These are phyloP conservation scores for Delia radicum DNA, from an alignment of 1,140 invertebrate genomes.

Conservation along the genomic window DNA sequence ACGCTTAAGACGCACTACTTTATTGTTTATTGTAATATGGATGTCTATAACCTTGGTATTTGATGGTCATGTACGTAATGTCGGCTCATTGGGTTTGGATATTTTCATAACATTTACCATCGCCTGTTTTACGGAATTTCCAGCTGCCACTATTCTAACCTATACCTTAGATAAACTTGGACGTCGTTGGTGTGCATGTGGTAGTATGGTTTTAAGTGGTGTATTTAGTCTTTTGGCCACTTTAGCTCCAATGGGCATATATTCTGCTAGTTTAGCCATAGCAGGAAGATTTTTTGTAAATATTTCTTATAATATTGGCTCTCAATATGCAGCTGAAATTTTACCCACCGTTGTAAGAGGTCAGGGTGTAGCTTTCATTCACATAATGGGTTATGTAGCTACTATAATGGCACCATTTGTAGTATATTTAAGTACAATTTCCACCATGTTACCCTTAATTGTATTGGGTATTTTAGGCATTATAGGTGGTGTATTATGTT, in stretches of 20 bases:
- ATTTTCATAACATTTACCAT: conserved; percentile 83
- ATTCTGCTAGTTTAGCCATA: conserved; percentile 71
- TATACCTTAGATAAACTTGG: conserved; percentile 78
- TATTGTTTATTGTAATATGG: conserved; percentile 78
- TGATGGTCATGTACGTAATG: conserved; percentile 82
- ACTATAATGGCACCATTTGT: conserved; percentile 80
- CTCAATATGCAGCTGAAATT: conserved; percentile 85
- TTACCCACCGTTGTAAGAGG: conserved; percentile 83
- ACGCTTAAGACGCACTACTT: conserved; percentile 68
- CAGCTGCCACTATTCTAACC: conserved; percentile 79
- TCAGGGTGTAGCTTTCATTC: conserved; percentile 81
- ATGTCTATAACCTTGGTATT: conserved; percentile 84
- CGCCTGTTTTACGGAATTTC: conserved; percentile 70
- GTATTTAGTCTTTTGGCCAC: conserved; percentile 76
- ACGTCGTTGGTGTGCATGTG: conserved; percentile 78
- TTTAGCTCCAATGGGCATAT: conserved; percentile 63
- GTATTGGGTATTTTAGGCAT: conserved; percentile 74
- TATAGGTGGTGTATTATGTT: conserved; percentile 68
- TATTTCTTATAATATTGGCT: conserved; percentile 84
- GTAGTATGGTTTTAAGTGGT: conserved; percentile 75
- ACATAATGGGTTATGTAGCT: conserved; percentile 82
- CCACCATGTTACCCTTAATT: conserved; percentile 68
- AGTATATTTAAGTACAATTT: conserved; percentile 72
- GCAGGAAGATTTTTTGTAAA: conserved; percentile 80
- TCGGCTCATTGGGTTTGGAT: conserved; percentile 75